Evolutionary conservation across 2,797 vertebrate genomes (phyloP).

Genomic region (Amazona finschi): DNA sequence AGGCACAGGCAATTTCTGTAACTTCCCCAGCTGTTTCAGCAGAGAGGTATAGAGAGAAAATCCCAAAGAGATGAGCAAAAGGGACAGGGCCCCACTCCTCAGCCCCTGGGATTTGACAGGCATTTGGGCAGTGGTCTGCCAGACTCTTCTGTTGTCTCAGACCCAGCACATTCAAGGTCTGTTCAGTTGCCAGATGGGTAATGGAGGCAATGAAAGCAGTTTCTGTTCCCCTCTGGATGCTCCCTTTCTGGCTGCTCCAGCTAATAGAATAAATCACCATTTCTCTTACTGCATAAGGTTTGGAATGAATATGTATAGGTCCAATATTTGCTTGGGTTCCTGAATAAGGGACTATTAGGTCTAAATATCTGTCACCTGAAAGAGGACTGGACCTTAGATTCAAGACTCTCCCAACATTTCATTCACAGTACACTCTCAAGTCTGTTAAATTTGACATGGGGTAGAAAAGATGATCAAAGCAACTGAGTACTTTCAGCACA

Average conservation of each 20-base stretch:
- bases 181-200: not conserved
- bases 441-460: not conserved
- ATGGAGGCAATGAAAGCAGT: not conserved
- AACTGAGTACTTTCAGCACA: not conserved
- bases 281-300: not conserved
- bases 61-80: not conserved
- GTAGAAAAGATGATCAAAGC: not conserved
- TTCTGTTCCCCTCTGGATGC: not conserved
- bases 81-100: accelerated
- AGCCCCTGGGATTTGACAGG: not conserved
- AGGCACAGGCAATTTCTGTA: not conserved
- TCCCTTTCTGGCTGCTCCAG: not conserved
- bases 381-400: not conserved
- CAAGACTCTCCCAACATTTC: not conserved
- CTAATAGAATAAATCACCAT: not conserved
- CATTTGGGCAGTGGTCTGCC: not conserved
- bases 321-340: not conserved
- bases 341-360: not conserved
- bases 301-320: not conserved
- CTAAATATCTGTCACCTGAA: not conserved
- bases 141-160: not conserved
- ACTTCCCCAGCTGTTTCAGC: not conserved
- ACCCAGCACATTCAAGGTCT: not conserved
- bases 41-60: not conserved
- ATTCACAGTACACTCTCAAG: not conserved